A percentile compares a stretch with the other conserved stretches of the same genome.
These are phyloP conservation scores for Calidris pygmaea DNA, from an alignment of 2,113 vertebrate genomes.

Conservation along the genomic window DNA sequence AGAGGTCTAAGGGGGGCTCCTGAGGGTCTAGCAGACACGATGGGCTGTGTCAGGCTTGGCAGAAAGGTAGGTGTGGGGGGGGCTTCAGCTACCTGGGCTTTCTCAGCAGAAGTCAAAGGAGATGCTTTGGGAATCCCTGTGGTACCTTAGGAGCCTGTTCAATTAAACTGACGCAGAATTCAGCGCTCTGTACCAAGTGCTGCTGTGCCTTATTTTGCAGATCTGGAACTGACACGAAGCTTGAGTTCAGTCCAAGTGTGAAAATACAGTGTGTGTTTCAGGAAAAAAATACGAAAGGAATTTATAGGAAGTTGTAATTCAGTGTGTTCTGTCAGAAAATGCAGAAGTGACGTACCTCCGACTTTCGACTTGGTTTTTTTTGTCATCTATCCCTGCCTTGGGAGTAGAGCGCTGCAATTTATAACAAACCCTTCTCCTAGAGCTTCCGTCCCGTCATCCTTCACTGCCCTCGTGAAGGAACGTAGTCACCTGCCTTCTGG, in stretches of 20 bases:
- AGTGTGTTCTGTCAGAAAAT: neutral
- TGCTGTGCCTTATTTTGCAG: neutral
- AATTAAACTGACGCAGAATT: neutral
- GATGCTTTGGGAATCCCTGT: neutral
- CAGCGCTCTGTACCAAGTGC: neutral
- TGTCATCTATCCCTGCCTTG: neutral
- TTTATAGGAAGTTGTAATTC: neutral
- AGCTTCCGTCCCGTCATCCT: neutral
- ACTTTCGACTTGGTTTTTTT: neutral
- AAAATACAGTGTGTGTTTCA: neutral
- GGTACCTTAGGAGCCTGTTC: neutral
- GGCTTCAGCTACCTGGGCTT: neutral
- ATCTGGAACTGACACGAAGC: neutral
- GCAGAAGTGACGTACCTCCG: rapidly evolving
- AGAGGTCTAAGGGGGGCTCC: neutral
- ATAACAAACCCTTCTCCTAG: neutral
- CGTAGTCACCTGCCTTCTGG: neutral
- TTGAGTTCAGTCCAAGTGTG: neutral
- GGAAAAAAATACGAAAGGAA: neutral
- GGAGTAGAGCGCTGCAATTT: neutral
- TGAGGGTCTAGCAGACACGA: neutral
- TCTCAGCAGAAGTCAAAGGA: neutral
- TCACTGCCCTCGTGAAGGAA: neutral
- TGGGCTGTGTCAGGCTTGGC: neutral
- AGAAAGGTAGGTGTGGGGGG: neutral